Evolutionary conservation across 1,140 invertebrate species (phyloP).

Genomic region (Atopsyche davidsoni): DNA sequence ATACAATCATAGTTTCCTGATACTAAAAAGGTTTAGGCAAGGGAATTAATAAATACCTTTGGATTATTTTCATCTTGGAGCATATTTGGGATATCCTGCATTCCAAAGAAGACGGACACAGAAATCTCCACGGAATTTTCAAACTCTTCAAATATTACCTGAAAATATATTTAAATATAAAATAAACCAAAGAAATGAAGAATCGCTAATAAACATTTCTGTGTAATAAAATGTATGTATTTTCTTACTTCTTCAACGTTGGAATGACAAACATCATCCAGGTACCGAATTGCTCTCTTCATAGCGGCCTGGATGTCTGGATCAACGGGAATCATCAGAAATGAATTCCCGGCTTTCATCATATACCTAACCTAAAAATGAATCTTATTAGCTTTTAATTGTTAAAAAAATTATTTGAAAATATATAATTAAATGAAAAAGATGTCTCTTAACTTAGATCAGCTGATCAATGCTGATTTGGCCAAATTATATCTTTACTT

Average conservation of each 20-base stretch:
- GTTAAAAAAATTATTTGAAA: no score
- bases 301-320: slow-evolving; percentile 46
- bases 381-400: slow-evolving; percentile 17
- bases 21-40: no score
- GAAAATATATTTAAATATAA: slow-evolving; percentile 25
- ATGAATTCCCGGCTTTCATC: slow-evolving; percentile 51
- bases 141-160: slow-evolving; percentile 44
- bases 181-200: background rate
- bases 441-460: no score
- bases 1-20: no score
- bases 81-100: slow-evolving; percentile 48
- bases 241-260: slow-evolving; percentile 34
- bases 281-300: slow-evolving; percentile 40
- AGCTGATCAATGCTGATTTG: no score
- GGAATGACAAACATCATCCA: slow-evolving; percentile 36
- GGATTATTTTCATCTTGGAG: slow-evolving; percentile 45
- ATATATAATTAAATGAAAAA: no score
- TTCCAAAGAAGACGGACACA: slow-evolving; percentile 44
- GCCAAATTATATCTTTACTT: no score
- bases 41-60: slow-evolving; percentile 37
- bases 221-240: slow-evolving; percentile 3
- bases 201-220: background rate
- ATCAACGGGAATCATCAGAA: slow-evolving; percentile 44
- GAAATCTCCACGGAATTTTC: slow-evolving; percentile 48
- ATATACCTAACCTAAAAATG: slow-evolving; percentile 52